Evolutionary conservation across 2,797 vertebrate species (phyloP).

Genomic region (Clamator glandarius): DNA sequence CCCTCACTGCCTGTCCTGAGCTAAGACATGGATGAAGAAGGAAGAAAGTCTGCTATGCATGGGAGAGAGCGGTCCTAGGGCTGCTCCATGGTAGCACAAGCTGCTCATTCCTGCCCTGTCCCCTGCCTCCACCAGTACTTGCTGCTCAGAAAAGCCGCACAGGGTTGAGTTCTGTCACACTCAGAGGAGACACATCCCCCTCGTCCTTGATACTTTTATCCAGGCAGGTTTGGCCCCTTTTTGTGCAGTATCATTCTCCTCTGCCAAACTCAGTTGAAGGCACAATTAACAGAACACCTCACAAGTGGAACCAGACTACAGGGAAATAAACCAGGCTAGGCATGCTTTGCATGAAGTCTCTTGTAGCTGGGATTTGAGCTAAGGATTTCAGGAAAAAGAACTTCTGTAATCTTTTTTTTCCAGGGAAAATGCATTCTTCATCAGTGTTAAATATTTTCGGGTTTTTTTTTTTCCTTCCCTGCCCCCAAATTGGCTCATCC

Average conservation of each 20-base stretch:
- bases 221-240: not conserved
- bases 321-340: not conserved
- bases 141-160: not conserved
- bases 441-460: conserved; percentile 51
- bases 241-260: not conserved
- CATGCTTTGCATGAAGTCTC: not conserved
- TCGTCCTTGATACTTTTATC: rapidly evolving
- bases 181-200: not conserved
- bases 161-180: not conserved
- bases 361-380: not conserved
- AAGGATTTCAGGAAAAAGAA: not conserved
- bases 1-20: not conserved
- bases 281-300: not conserved
- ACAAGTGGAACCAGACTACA: not conserved
- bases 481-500: conserved; percentile 59
- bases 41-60: not conserved
- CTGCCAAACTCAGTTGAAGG: not conserved
- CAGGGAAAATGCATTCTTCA: conserved; percentile 3
- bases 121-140: not conserved
- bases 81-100: not conserved
- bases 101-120: not conserved
- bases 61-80: not conserved
- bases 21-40: not conserved
- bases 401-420: not conserved
- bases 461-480: not conserved